phyloP scores from a whole-genome alignment of 2,888 invertebrate species.

The Acanthacorydalis orientalis region DNA sequence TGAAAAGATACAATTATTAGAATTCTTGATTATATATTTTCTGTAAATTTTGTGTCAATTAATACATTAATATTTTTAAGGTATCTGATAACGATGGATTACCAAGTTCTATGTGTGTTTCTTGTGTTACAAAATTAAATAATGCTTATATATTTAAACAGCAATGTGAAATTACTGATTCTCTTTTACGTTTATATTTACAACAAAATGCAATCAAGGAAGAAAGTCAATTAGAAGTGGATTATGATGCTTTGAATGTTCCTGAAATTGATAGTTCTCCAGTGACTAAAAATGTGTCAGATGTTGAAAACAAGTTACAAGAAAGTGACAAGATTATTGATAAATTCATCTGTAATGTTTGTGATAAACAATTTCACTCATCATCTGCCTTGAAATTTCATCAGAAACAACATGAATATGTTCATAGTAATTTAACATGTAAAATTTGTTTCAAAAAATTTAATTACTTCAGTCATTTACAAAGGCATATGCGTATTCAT shows the following conservation, averaged over 20 bases:
- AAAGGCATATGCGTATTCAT: conserved; percentile 1
- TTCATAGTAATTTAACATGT: background rate
- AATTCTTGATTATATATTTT: background rate
- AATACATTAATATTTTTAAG: background rate
- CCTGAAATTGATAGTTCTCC: background rate
- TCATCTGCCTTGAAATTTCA: background rate
- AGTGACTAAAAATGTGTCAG: background rate
- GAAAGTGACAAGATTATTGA: background rate
- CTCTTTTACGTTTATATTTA: background rate
- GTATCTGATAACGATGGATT: conserved; percentile 2
- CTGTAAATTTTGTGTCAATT: background rate
- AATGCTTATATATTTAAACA: conserved; percentile 2
- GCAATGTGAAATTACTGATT: conserved; percentile 2
- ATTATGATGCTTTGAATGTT: background rate
- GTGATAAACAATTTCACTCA: background rate
- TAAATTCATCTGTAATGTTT: background rate
- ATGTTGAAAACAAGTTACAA: background rate
- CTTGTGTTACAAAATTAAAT: conserved; percentile 1
- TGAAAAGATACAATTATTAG: background rate
- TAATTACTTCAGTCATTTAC: background rate
- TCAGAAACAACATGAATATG: background rate
- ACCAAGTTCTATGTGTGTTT: background rate
- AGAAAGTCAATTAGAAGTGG: background rate
- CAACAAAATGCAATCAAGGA: conserved; percentile 2
- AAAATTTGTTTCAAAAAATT: conserved; percentile 2